Conservation (phyloP, 2,888 invertebrate genomes). For the Macrostomum cliftonense region DNA sequence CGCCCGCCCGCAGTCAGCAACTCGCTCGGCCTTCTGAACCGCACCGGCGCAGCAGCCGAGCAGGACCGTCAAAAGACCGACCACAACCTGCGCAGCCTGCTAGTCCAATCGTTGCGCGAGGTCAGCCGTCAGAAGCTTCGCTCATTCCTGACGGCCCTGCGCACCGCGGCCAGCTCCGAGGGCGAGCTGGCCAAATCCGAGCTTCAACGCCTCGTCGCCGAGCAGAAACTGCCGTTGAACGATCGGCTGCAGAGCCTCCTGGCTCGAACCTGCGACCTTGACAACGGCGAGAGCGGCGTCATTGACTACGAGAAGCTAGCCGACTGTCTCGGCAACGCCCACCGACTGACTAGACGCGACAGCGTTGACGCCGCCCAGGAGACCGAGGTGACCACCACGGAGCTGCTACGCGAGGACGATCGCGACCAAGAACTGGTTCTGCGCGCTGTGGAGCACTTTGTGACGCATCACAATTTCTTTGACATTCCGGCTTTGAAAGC, state of each 20-base stretch:
- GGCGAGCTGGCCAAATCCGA: constrained; percentile 20
- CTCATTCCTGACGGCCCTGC: constrained; percentile 25
- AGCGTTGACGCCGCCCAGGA: constrained; percentile 21
- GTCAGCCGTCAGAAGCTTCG: constrained; percentile 25
- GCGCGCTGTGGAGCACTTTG: constrained; percentile 22
- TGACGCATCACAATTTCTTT: constrained; percentile 18
- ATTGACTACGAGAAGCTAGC: constrained; percentile 25
- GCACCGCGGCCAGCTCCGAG: constrained; percentile 22
- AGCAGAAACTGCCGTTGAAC: constrained; percentile 10
- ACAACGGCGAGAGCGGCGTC: constrained; percentile 20
- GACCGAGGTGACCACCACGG: constrained; percentile 6
- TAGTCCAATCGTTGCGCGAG: constrained; percentile 3
- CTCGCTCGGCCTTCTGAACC: too few relatives aligned
- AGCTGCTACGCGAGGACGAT: constrained; percentile 19
- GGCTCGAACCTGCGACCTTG: constrained; percentile 14
- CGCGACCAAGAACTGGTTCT: constrained; percentile 23
- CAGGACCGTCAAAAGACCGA: too few relatives aligned
- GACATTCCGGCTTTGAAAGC: constrained; percentile 19
- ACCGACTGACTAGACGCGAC: constrained; percentile 23
- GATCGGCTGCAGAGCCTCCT: not conserved
- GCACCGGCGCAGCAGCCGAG: too few relatives aligned
- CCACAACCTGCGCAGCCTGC: constrained; percentile 4
- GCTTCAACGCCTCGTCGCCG: constrained; percentile 16
- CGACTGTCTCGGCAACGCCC: constrained; percentile 21
- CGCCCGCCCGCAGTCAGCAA: too few relatives aligned